These are phyloP conservation scores for Microhierax caerulescens DNA, from an alignment of 2,797 vertebrate genomes.

Conservation along the genomic window DNA sequence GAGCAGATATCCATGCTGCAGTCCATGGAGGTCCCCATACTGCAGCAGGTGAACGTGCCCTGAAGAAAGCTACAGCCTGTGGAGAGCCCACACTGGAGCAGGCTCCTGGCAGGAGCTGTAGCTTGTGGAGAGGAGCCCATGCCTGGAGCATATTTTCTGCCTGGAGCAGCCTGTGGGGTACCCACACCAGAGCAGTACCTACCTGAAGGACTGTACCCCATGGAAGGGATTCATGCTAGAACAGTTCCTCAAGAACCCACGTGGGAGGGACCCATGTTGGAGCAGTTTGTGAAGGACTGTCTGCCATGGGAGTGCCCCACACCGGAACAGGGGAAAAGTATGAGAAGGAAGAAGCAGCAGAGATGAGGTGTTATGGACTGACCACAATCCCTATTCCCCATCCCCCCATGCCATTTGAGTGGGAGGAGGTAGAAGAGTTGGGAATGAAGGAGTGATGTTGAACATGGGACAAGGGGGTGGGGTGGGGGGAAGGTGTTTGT, in stretches of 20 bases:
- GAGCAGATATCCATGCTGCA: not conserved
- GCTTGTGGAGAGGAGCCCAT: not conserved
- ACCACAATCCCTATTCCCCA: no score
- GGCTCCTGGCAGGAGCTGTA: not conserved
- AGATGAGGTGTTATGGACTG: no score
- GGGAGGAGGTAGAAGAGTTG: not conserved
- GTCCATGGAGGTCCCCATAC: accelerated
- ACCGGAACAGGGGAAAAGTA: no score
- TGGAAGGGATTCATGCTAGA: not conserved
- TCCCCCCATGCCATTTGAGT: not conserved
- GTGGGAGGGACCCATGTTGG: not conserved
- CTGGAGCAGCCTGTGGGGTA: not conserved
- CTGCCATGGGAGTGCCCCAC: no score
- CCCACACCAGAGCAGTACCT: not conserved
- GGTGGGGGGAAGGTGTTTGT: not conserved
- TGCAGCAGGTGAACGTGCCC: not conserved
- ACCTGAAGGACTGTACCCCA: not conserved
- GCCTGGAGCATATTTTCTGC: not conserved
- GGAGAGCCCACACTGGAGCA: not conserved
- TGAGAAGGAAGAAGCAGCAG: no score
- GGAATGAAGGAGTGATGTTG: not conserved
- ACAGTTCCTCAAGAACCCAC: not conserved
- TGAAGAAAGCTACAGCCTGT: not conserved
- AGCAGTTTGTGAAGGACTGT: no score
- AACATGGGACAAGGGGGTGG: not conserved